phyloP scores from a whole-genome alignment of 92 coral and sea anemone genomes.

The Blastomussa wellsi region DNA sequence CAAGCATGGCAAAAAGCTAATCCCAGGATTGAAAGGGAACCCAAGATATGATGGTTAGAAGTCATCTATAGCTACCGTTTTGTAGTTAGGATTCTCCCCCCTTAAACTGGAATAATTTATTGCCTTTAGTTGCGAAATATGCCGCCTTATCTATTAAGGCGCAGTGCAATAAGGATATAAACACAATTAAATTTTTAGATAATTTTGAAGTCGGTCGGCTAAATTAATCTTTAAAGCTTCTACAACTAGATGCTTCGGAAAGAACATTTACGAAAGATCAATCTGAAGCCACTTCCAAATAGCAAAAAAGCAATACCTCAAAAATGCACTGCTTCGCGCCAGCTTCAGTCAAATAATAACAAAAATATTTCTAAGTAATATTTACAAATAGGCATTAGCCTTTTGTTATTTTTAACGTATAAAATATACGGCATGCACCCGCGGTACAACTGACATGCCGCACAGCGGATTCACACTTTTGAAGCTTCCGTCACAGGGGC shows the following conservation, averaged over 20 bases:
- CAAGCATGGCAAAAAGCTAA: too few species aligned
- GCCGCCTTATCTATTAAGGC: constrained; percentile 13
- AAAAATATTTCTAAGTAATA: constrained; percentile 74
- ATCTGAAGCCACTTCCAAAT: neutral
- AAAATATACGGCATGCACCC: constrained; percentile 58
- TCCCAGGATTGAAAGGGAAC: too few species aligned
- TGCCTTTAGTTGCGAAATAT: constrained; percentile 22
- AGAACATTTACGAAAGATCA: neutral
- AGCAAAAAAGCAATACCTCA: constrained; percentile 11
- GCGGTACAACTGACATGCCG: constrained; percentile 33
- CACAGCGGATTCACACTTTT: constrained; percentile 35
- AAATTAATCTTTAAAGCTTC: constrained; percentile 10
- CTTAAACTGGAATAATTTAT: constrained; percentile 19
- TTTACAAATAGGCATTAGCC: constrained; percentile 59
- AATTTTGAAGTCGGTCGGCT: constrained; percentile 16
- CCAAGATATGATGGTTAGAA: too few species aligned
- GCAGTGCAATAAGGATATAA: constrained; percentile 12
- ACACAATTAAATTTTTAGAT: constrained; percentile 16
- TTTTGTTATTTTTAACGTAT: constrained; percentile 55
- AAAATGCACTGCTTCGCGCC: constrained; percentile 23
- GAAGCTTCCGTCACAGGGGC: constrained; percentile 29
- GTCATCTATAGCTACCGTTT: too few species aligned
- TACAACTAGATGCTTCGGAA: neutral
- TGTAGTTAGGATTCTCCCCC: too few species aligned
- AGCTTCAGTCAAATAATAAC: constrained; percentile 57